These are phyloP conservation scores for Cyphotilapia sp. DNA, from an alignment of 2,113 vertebrate species.

Conservation along the genomic window DNA sequence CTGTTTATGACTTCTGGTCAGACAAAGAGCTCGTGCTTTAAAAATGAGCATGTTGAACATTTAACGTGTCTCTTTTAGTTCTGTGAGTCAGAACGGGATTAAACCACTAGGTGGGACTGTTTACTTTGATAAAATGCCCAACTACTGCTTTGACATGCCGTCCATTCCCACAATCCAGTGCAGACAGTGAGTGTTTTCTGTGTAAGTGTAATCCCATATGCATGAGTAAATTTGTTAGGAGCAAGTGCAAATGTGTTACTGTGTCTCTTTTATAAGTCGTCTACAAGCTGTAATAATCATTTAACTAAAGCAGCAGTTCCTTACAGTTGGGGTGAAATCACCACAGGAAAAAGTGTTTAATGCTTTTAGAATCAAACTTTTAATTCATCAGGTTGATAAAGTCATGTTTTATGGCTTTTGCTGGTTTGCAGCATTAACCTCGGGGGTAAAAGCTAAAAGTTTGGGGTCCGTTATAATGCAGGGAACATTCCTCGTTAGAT, in stretches of 20 bases:
- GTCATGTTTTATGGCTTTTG: not conserved
- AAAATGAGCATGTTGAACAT: not conserved
- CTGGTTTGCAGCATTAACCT: not conserved
- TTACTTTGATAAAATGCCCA: not conserved
- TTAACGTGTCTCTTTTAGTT: not conserved
- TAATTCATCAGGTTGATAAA: not conserved
- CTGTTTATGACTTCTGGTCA: not conserved
- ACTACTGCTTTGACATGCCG: not conserved
- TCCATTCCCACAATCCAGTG: not conserved
- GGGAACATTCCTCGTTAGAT: not conserved
- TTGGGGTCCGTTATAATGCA: not conserved
- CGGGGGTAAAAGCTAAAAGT: not conserved
- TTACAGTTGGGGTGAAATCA: not conserved
- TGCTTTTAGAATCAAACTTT: not conserved
- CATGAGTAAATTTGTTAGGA: not conserved
- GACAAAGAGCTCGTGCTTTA: not conserved
- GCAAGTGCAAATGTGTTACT: not conserved
- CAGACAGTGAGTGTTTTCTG: not conserved
- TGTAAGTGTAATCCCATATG: not conserved
- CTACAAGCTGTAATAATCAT: not conserved
- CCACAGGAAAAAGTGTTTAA: not conserved
- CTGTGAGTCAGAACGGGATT: not conserved
- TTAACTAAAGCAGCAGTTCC: not conserved
- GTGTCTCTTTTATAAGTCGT: not conserved
- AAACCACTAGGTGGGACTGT: constrained; percentile 61